Percentiles rank a stretch among this genome's conserved stretches.
These are phyloP conservation scores for Rana temporaria DNA, from an alignment of 2,113 vertebrate genomes.

Conservation along the genomic window DNA sequence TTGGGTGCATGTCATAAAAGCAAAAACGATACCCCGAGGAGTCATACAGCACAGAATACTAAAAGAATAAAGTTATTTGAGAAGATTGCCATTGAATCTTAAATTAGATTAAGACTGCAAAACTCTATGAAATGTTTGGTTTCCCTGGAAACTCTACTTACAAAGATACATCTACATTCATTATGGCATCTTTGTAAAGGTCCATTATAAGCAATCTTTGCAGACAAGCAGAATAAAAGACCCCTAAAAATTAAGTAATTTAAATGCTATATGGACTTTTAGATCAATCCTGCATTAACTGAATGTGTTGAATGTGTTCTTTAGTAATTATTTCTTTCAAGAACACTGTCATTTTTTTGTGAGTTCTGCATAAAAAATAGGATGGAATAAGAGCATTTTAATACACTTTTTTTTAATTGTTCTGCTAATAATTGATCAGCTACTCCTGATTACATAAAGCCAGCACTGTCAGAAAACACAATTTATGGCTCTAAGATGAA, in stretches of 20 bases:
- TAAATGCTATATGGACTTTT: background rate
- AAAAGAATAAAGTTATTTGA: slow-evolving; percentile 27
- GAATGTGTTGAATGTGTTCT: background rate
- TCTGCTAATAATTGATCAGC: no score
- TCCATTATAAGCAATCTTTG: background rate
- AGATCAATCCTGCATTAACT: background rate
- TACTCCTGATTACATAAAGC: no score
- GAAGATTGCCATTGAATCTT: slow-evolving; percentile 34
- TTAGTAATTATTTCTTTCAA: background rate
- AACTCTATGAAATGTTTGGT: slow-evolving; percentile 34
- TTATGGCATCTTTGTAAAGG: slow-evolving; percentile 10
- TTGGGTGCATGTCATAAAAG: background rate
- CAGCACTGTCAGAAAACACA: no score
- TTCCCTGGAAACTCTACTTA: slow-evolving; percentile 33
- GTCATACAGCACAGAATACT: slow-evolving; percentile 10
- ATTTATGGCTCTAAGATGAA: no score
- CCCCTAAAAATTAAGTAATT: background rate
- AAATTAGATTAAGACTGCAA: slow-evolving; percentile 32
- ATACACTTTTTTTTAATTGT: no score
- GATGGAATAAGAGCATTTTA: no score
- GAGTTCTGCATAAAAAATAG: no score
- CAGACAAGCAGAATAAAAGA: background rate
- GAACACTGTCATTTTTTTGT: no score
- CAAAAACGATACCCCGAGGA: slow-evolving; percentile 11
- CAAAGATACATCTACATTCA: slow-evolving; percentile 38